These are phyloP conservation scores for Diabrotica undecimpunctata DNA, from an alignment of 1,140 invertebrate species.

Conservation along the genomic window DNA sequence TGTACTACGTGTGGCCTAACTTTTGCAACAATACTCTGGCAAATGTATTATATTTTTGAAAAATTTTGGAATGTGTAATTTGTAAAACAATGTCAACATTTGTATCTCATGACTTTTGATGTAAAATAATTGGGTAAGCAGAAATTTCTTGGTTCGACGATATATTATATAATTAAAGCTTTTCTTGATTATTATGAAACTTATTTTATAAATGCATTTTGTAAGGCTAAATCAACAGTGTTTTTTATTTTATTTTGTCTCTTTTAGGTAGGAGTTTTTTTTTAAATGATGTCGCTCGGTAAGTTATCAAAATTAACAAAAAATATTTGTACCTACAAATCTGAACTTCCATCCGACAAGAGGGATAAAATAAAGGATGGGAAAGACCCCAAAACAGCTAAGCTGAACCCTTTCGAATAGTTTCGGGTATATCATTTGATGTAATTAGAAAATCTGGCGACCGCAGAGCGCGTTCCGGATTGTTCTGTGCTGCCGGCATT, in stretches of 20 bases:
- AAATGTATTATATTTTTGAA: no score
- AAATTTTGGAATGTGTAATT: no score
- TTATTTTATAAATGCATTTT: no score
- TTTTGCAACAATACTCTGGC: no score
- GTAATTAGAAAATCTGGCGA: slow-evolving; percentile 36
- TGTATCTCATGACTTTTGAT: no score
- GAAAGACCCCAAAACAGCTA: not conserved
- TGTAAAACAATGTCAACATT: no score
- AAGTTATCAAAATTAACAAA: not conserved
- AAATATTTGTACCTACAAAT: not conserved
- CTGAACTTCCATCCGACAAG: not conserved
- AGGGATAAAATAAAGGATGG: not conserved
- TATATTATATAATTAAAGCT: no score
- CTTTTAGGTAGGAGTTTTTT: not conserved
- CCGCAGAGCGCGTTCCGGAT: slow-evolving; percentile 26
- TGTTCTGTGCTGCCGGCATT: slow-evolving; percentile 24
- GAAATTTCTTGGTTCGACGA: no score
- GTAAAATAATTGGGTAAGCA: no score
- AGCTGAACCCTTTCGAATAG: slow-evolving; percentile 25
- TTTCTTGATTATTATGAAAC: no score
- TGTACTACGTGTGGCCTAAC: no score
- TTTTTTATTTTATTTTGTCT: not conserved
- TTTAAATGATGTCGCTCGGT: not conserved
- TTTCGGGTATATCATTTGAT: slow-evolving; percentile 34
- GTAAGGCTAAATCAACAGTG: no score